Base-by-base conservation (phyloP, 2,888 invertebrate species). In the Hirudinaria manillensis region DNA sequence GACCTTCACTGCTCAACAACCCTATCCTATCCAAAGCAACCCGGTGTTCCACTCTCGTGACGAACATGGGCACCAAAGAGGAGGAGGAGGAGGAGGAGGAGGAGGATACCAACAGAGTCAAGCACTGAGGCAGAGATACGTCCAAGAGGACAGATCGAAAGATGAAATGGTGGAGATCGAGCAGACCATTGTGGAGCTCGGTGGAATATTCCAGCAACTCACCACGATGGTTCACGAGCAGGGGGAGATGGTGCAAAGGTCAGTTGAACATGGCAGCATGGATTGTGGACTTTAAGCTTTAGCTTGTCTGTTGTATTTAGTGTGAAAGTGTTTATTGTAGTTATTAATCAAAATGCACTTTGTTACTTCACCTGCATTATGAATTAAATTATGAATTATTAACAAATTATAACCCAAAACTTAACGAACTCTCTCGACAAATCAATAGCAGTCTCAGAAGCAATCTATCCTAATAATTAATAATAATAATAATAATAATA, bases 141-240 rank as follows among this genome's bases (percentile, higher is more conserved):
- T 32, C 29, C 55, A 75, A 45, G 75, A 53, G 27, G 76, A 53
- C 19, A 56, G 61, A 66, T n/a, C 70, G 21, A 29, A 67, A 29
- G 76, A 76, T 27, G 51, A 56, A 32, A 71, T 76, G 72, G 70
- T 36, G 6, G 65, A 45, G 45, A 72, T 76, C n/a, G 66, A 76
- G 53, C 76, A 76, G 72, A 76, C 76, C n/a, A 76, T 76, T 51
- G 76, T 76, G 0, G 76, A 76, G 34, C 55, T 76, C 7, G 76
- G 76, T n/a, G 76, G 76, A 27, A 76, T 76, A 27, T 76, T 76
- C 29, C 72, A 72, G 32, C 76, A 76, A 61, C 45, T 76, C 16
- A 72, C 76, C 24, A 72, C 66, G 24, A 76, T 76, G 76, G 76
- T 76, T 24, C 55, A 76, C 19, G 76, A 72, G 16, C 76, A 76